Conservation (phyloP, 2,888 invertebrate species). For the Galerucella calmariensis region DNA sequence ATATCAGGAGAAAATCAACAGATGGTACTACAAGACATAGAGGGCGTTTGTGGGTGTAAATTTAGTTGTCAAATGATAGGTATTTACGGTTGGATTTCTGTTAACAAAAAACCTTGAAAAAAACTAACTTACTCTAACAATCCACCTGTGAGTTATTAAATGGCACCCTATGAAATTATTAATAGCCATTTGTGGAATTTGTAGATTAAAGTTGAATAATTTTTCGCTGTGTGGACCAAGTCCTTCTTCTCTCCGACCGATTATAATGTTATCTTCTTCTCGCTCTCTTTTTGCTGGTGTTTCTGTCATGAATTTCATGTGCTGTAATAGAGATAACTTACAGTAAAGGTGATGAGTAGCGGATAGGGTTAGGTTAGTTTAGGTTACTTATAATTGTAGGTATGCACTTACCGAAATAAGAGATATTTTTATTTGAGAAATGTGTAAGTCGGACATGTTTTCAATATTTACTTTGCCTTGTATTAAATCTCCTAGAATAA, state of each 20-base stretch:
- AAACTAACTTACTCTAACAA: background rate
- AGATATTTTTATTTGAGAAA: background rate
- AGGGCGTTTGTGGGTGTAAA: too few species aligned
- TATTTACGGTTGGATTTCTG: too few species aligned
- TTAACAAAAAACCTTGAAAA: background rate
- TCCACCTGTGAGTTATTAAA: constrained; percentile 1
- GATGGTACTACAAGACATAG: too few species aligned
- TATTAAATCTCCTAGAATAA: constrained; percentile 11
- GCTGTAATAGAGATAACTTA: background rate
- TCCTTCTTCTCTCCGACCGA: background rate
- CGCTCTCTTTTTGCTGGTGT: background rate
- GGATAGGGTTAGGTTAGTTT: too few species aligned
- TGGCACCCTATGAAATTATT: background rate
- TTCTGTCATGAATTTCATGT: background rate
- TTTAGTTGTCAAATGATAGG: too few species aligned
- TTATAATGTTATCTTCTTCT: background rate
- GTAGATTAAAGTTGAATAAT: background rate
- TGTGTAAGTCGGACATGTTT: background rate
- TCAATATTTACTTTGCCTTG: constrained; percentile 7
- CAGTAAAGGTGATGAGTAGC: too few species aligned
- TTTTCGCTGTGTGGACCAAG: constrained; percentile 2
- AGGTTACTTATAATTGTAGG: background rate
- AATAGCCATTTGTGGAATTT: background rate
- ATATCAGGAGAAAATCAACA: too few species aligned
- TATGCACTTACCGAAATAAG: background rate